Evolutionary conservation across 2,888 invertebrate genomes (phyloP).

Genomic region (Altica lythri): DNA sequence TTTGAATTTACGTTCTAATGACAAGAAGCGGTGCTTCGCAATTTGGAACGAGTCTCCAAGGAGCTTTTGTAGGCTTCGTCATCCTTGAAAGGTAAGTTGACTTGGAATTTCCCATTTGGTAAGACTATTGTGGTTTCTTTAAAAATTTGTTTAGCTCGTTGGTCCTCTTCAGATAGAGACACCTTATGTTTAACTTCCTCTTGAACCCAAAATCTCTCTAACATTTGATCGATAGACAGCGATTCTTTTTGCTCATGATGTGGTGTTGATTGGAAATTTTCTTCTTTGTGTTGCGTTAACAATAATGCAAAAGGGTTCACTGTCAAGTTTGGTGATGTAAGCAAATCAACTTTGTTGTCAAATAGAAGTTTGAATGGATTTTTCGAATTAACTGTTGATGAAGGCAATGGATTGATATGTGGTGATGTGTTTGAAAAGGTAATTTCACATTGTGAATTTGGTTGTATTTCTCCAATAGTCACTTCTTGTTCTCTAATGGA

Average conservation of each 20-base stretch:
- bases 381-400: neutral
- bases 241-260: neutral
- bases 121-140: conserved; percentile 6
- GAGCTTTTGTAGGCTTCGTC: neutral
- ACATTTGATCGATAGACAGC: neutral
- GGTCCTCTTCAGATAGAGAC: conserved; percentile 20
- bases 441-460: no score
- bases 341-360: no score
- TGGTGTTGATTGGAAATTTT: no score
- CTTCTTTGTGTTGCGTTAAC: no score
- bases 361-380: neutral
- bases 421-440: no score
- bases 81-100: conserved; percentile 18
- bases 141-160: conserved; percentile 12
- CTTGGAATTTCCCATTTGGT: conserved; percentile 17
- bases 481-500: no score
- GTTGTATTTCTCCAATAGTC: no score
- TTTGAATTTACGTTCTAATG: conserved; percentile 5
- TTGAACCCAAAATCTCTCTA: conserved; percentile 29
- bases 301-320: no score
- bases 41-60: conserved; percentile 9
- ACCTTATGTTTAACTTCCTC: conserved; percentile 21
- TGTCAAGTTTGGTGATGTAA: no score
- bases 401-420: no score
- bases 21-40: neutral